Evolutionary conservation across 2,797 vertebrate genomes (phyloP).

Genomic region (Luscinia megarhynchos): DNA sequence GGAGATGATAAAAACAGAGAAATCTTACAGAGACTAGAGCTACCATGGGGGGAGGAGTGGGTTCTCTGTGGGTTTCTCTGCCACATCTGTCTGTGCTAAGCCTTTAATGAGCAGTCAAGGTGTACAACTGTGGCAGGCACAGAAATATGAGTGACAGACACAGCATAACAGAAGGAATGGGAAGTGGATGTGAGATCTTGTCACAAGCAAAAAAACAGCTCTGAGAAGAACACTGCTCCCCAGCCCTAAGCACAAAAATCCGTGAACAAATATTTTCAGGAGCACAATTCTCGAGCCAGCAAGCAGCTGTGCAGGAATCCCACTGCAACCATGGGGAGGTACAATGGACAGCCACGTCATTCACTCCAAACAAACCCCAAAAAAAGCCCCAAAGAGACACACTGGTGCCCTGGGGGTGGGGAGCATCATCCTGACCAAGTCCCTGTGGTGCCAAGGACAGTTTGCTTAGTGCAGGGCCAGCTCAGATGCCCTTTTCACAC

Average conservation of each 20-base stretch:
- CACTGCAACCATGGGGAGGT: neutral
- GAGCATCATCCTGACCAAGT: neutral
- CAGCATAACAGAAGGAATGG: neutral
- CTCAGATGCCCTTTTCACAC: neutral
- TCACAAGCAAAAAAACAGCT: neutral
- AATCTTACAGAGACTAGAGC: neutral
- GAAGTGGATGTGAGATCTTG: neutral
- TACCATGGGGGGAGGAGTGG: neutral
- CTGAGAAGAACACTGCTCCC: neutral
- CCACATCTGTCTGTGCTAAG: neutral
- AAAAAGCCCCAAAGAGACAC: neutral
- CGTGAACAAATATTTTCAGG: neutral
- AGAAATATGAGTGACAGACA: neutral
- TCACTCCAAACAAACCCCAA: neutral
- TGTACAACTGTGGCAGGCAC: neutral
- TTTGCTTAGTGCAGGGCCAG: neutral
- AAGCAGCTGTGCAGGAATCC: conserved; percentile 11
- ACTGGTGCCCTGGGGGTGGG: rapidly evolving
- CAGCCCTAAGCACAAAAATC: neutral
- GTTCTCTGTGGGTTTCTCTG: neutral
- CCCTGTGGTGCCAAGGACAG: neutral
- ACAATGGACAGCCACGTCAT: neutral
- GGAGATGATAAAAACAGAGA: neutral
- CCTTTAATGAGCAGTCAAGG: neutral
- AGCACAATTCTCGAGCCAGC: neutral